These are phyloP conservation scores for Heliconius nattereri DNA, from an alignment of 1,140 invertebrate species.

Conservation along the genomic window DNA sequence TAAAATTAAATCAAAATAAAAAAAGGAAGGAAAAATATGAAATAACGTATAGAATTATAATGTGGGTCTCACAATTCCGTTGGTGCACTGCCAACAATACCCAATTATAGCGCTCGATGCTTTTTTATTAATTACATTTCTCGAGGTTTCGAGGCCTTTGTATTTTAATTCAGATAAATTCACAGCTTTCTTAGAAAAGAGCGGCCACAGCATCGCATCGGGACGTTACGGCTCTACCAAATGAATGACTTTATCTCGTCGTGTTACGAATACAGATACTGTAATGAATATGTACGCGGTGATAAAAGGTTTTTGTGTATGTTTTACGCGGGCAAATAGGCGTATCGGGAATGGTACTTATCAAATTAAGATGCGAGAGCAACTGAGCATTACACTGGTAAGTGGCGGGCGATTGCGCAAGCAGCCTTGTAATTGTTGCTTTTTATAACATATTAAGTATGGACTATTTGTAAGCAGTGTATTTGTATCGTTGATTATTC, in stretches of 20 bases:
- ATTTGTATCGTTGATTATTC: slow-evolving; percentile 26
- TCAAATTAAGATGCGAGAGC: slow-evolving; percentile 54
- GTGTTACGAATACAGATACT: slow-evolving; percentile 43
- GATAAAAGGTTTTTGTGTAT: slow-evolving; percentile 58
- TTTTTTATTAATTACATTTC: slow-evolving; percentile 69
- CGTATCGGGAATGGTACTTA: slow-evolving; percentile 53
- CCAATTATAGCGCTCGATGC: slow-evolving; percentile 68
- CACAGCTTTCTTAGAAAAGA: slow-evolving; percentile 65
- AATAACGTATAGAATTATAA: slow-evolving; percentile 21
- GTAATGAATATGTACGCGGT: slow-evolving; percentile 57
- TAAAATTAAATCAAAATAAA: not conserved
- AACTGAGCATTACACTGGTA: slow-evolving; percentile 57
- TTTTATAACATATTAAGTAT: slow-evolving; percentile 28
- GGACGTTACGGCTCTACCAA: not conserved
- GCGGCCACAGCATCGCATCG: slow-evolving; percentile 23
- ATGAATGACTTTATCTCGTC: slow-evolving; percentile 43
- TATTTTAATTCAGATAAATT: slow-evolving; percentile 77
- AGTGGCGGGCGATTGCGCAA: slow-evolving; percentile 45
- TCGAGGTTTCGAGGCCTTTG: slow-evolving; percentile 60
- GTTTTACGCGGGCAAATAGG: slow-evolving; percentile 54
- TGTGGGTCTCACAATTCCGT: slow-evolving; percentile 39
- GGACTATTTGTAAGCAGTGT: slow-evolving; percentile 27
- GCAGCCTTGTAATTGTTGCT: slow-evolving; percentile 38
- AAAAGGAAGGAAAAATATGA: slow-evolving; percentile 4
- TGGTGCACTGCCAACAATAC: slow-evolving; percentile 60